Conservation (phyloP, 1,140 invertebrate species). For the Formica exsecta region DNA sequence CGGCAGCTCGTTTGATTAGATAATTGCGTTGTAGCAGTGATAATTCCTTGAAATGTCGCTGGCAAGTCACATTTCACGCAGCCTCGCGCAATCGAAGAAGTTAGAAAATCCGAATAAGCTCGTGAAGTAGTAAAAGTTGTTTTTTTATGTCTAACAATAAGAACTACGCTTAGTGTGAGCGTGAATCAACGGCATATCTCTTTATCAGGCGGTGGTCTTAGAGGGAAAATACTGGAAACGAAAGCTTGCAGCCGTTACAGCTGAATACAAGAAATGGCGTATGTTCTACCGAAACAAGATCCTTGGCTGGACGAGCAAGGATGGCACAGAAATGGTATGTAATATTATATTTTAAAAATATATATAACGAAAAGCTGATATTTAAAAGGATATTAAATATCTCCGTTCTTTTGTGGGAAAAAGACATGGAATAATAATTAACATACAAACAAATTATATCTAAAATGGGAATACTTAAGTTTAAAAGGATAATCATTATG, state of each 20-base stretch:
- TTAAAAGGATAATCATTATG: background rate
- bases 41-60: constrained; percentile 32
- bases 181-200: constrained; percentile 66
- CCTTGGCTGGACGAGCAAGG: constrained; percentile 91
- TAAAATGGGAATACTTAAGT: background rate
- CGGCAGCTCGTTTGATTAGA: constrained; percentile 46
- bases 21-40: constrained; percentile 28
- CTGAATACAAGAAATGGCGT: constrained; percentile 99
- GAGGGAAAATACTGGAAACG: constrained; percentile 99
- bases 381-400: background rate
- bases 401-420: background rate
- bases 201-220: constrained; percentile 94
- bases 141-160: constrained; percentile 21
- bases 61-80: background rate
- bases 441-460: constrained; percentile 11
- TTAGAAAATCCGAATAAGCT: constrained; percentile 9
- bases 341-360: background rate
- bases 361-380: background rate
- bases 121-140: background rate
- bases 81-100: background rate
- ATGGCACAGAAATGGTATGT: constrained; percentile 91
- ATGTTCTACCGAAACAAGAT: constrained; percentile 96
- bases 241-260: constrained; percentile 97
- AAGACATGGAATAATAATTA: background rate
- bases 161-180: constrained; percentile 33